Conservation (phyloP, 2,113 vertebrate species). For the Xiphophorus couchianus region DNA sequence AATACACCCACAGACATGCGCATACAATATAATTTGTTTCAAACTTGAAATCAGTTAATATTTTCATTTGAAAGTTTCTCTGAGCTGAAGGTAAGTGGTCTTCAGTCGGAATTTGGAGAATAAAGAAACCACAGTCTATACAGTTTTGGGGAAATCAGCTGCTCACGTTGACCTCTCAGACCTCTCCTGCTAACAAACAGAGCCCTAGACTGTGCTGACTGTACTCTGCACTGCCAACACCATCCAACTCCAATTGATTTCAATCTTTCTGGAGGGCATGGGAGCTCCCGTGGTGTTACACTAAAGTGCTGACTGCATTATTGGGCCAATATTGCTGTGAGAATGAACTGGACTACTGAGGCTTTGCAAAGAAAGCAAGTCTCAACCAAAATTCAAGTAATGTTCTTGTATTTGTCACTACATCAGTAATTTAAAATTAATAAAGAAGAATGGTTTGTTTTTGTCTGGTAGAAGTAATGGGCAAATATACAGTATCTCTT, state of each 20-base stretch:
- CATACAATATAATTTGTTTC: not conserved
- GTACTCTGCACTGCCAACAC: conserved; percentile 24
- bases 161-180: conserved; percentile 47
- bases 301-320: conserved; percentile 61
- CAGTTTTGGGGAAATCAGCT: conserved; percentile 42
- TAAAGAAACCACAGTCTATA: not conserved
- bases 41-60: not conserved
- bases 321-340: conserved; percentile 39
- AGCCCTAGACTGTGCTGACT: conserved; percentile 28
- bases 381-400: conserved; percentile 11
- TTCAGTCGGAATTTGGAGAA: conserved; percentile 26
- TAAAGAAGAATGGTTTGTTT: conserved; percentile 28
- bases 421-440: conserved; percentile 15
- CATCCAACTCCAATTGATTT: conserved; percentile 64
- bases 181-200: conserved; percentile 44
- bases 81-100: conserved; percentile 27
- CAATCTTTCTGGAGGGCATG: conserved; percentile 27
- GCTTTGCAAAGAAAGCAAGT: conserved; percentile 19
- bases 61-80: not conserved
- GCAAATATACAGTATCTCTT: not conserved
- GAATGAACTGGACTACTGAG: conserved; percentile 26
- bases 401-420: conserved; percentile 22
- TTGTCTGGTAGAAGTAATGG: conserved; percentile 24
- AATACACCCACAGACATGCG: not conserved
- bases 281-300: conserved; percentile 50